Percentiles rank a stretch among this genome's conserved stretches.
These are phyloP conservation scores for Steinernema carpocapsae DNA, from an alignment of 2,888 invertebrate species.

Conservation along the genomic window DNA sequence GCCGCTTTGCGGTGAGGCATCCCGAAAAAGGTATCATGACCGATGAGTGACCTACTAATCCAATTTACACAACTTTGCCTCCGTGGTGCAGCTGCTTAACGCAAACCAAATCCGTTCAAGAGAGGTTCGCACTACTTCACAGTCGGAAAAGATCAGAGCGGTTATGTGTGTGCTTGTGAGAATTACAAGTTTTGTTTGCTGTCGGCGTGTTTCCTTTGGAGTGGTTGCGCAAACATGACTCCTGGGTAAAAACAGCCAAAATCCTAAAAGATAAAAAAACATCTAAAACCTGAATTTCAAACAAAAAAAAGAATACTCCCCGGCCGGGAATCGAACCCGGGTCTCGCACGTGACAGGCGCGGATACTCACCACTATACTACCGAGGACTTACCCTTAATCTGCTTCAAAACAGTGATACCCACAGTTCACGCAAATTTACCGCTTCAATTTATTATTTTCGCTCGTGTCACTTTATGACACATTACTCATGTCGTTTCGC, in stretches of 20 bases:
- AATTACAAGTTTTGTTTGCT: constrained; percentile 6
- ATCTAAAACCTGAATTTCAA: too few species aligned
- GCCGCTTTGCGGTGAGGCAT: neutral
- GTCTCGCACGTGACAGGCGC: constrained; percentile 54
- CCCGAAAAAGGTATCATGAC: constrained; percentile 27
- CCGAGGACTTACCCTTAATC: too few species aligned
- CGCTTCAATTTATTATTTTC: too few species aligned
- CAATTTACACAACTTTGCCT: constrained; percentile 30
- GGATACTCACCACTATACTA: constrained; percentile 50
- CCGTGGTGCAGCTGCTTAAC: constrained; percentile 29
- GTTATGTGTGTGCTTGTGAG: neutral
- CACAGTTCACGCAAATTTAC: too few species aligned
- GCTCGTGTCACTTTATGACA: too few species aligned
- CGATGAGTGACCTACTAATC: constrained; percentile 30
- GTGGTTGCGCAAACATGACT: too few species aligned
- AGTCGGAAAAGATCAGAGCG: constrained; percentile 23
- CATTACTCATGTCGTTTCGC: neutral
- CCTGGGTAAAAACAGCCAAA: too few species aligned
- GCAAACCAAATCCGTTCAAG: constrained; percentile 24
- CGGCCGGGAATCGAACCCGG: constrained; percentile 54
- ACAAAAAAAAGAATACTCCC: too few species aligned
- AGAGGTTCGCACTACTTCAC: neutral
- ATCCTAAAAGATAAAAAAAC: too few species aligned
- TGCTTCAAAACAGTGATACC: too few species aligned
- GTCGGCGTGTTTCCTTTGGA: too few species aligned